These are phyloP conservation scores for Trichogramma evanescens DNA, from an alignment of 2,888 invertebrate genomes.

Conservation along the genomic window DNA sequence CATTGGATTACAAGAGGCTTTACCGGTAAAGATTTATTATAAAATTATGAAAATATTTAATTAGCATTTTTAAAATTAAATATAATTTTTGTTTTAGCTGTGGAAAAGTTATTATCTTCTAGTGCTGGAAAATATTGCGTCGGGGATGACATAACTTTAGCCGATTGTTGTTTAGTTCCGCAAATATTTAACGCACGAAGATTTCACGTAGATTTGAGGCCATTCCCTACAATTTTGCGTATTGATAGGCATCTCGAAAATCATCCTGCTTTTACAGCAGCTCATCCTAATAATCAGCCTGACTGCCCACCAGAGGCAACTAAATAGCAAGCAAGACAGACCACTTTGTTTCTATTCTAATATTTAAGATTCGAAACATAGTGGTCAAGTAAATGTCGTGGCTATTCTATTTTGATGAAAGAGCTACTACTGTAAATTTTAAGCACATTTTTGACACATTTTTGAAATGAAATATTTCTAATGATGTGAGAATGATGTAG, in stretches of 20 bases:
- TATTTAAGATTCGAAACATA: constrained; percentile 21
- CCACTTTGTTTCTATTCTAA: constrained; percentile 47
- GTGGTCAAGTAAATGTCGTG: constrained; percentile 26
- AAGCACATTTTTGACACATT: not conserved
- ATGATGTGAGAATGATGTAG: not conserved
- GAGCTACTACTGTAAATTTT: constrained; percentile 5
- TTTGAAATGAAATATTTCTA: not conserved
- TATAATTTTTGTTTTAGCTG: constrained; percentile 33
- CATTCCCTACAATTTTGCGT: constrained; percentile 75
- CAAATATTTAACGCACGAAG: constrained; percentile 58
- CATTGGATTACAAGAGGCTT: constrained; percentile 55
- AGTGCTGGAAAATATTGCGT: constrained; percentile 55
- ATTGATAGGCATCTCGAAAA: constrained; percentile 73
- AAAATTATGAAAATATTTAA: not conserved
- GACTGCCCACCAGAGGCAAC: constrained; percentile 46
- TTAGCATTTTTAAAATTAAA: not conserved
- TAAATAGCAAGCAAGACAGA: constrained; percentile 57
- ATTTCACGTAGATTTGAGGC: constrained; percentile 49
- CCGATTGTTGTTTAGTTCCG: constrained; percentile 63
- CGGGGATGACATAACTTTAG: constrained; percentile 58
- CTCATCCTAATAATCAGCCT: constrained; percentile 60
- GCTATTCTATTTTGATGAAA: constrained; percentile 2
- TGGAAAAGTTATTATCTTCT: constrained; percentile 51
- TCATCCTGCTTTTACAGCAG: constrained; percentile 77
- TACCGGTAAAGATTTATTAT: constrained; percentile 34